Evolutionary conservation across 2,113 vertebrate species (phyloP).

Genomic region (Ciconia maguari): DNA sequence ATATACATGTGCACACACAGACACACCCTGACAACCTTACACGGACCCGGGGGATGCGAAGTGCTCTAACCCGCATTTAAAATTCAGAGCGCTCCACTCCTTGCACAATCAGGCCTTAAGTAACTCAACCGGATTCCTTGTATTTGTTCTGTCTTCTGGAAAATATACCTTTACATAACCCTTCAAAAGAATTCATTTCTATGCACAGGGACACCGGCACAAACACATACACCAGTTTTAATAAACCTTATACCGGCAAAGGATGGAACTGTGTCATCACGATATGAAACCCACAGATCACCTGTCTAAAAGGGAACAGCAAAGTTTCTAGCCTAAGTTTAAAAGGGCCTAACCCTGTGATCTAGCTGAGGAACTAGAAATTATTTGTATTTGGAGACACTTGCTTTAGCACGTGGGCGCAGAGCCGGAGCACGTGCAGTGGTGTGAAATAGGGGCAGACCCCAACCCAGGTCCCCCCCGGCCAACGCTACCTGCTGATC

Average conservation of each 20-base stretch:
- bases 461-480: not conserved
- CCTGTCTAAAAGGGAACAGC: not conserved
- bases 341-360: not conserved
- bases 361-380: not conserved
- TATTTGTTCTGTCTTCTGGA: conserved; percentile 6
- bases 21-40: not conserved
- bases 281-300: not conserved
- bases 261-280: not conserved
- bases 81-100: not conserved
- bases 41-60: accelerated
- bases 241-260: not conserved
- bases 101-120: not conserved
- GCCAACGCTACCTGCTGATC: not conserved
- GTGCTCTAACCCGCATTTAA: not conserved
- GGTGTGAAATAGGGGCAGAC: not conserved
- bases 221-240: not conserved
- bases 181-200: not conserved
- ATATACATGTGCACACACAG: not conserved
- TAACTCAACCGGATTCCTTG: not conserved
- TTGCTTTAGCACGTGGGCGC: accelerated
- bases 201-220: accelerated
- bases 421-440: not conserved
- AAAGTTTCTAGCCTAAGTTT: not conserved
- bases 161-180: not conserved
- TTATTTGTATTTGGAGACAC: not conserved